Percentiles rank a stretch among this genome's conserved stretches.
Conservation (phyloP, 1,140 invertebrate genomes). For the Drosophila nebulosa region DNA sequence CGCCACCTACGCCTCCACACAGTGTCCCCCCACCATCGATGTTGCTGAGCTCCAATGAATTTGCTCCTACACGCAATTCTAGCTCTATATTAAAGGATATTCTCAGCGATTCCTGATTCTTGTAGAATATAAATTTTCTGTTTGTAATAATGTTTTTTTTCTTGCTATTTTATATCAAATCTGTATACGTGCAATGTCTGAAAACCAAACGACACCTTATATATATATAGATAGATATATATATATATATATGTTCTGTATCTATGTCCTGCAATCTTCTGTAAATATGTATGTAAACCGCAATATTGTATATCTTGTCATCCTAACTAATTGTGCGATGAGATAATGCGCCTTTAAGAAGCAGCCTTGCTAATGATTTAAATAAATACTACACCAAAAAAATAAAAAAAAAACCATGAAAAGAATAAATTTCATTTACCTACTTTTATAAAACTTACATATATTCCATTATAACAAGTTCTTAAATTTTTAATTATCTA, state of each 20-base stretch:
- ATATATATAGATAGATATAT: neutral
- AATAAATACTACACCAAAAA: neutral
- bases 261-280: neutral
- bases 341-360: neutral
- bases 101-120: slow-evolving; percentile 85
- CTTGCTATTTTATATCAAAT: neutral
- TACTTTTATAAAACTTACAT: no score
- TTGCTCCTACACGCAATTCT: slow-evolving; percentile 85
- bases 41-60: slow-evolving; percentile 84
- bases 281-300: slow-evolving; percentile 9
- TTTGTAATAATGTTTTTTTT: neutral
- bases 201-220: neutral
- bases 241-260: neutral
- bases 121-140: slow-evolving; percentile 41
- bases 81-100: slow-evolving; percentile 87
- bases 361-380: neutral
- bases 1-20: slow-evolving; percentile 5
- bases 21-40: slow-evolving; percentile 78
- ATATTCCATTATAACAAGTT: no score
- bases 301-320: neutral
- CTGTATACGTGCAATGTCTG: slow-evolving; percentile 5
- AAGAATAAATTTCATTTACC: no score
- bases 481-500: no score
- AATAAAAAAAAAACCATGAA: neutral
- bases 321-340: neutral